Base-by-base conservation (phyloP, 2,888 invertebrate genomes). In the Chalcis sispes region DNA sequence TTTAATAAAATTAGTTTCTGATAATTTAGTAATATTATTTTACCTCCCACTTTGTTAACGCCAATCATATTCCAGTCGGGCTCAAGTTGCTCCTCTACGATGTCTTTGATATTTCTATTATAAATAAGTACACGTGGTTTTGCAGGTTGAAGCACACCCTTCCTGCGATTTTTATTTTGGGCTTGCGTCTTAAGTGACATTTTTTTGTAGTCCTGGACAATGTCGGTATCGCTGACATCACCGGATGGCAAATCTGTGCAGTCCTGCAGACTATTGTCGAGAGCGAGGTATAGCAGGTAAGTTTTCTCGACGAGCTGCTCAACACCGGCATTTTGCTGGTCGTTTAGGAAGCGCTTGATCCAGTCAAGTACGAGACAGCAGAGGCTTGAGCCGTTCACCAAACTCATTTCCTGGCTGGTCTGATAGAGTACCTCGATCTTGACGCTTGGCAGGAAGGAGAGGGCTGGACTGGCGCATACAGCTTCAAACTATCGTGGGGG, bases 351-450 rank as follows among this genome's bases (percentile, higher is more conserved):
- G 20, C 83, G 81, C 52, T 81, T 83, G 67, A 93, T 90, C 93
- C 93, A 94, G 80, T 93, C 92, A 58, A 93, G 87, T 4, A 93
- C 92, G 78, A 93, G 88, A 59, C 91, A 90, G 81, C 93, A 92
- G 65, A 94, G 87, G 29, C 92, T 92, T 72, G 90, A 90, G 75
- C 91, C 90, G 79, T 91, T 91, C 15, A 91, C 90, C 72, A 90
- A 81, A 2, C 89, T 92, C 90, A 93, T 93, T 85, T 93, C 93
- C 79, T 93, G 92, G 81, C 92, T 91, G 18, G 93, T 92, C 85
- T 93, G 93, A 85, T 95, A 94, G 80, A 96, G 89, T 79, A 96
- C 91, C 88, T 95, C 95, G 76, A 95, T 92, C 80, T 92, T 92
- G 59, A 94, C 90, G 83, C 93, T 92, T 15, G 93, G 93, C 81